Conservation (phyloP, 2,888 invertebrate species). For the Escarpia spicata region DNA sequence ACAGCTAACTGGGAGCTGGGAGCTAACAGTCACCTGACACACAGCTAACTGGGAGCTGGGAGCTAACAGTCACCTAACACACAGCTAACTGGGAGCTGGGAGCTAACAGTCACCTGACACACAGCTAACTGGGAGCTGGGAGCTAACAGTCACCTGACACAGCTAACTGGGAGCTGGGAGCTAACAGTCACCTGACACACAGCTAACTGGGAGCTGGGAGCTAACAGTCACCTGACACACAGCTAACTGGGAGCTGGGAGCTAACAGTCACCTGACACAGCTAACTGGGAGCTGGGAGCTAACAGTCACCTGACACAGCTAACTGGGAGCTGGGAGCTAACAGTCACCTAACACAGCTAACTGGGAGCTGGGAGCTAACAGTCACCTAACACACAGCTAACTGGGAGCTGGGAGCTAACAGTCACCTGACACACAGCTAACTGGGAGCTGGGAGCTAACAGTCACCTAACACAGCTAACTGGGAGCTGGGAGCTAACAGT, state of each 20-base stretch:
- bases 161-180: neutral
- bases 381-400: neutral
- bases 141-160: neutral
- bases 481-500: too few species aligned
- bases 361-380: too few species aligned
- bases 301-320: neutral
- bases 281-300: too few species aligned
- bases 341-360: neutral
- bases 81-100: neutral
- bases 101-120: neutral
- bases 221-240: neutral
- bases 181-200: neutral
- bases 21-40: neutral
- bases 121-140: neutral
- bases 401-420: too few species aligned
- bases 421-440: neutral
- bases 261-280: neutral
- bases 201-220: neutral
- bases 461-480: neutral
- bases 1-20: neutral
- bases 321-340: too few species aligned
- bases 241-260: neutral
- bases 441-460: too few species aligned
- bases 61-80: neutral
- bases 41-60: neutral